Evolutionary conservation across 2,797 vertebrate species (phyloP), one percentile per base, ranked within the genome.

Genomic region (Glyptemys insculpta): DNA sequence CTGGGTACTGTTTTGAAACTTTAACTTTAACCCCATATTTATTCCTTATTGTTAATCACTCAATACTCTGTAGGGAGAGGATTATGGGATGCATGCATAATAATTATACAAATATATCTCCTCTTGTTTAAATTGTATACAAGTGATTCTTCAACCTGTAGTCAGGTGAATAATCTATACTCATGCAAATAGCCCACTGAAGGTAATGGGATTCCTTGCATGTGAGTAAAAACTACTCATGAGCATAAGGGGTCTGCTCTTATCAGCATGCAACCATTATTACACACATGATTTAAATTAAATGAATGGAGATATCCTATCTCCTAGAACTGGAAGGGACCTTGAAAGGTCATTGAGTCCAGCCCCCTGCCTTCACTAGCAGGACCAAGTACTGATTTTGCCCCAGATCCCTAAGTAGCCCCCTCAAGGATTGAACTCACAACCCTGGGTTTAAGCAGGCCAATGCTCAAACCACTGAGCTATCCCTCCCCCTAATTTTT

Each of bases 181-280:
- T 91, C 93, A 86, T 0, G 0, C 4, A 16, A 49, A 65, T 65
- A n/a, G 31, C 59, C 12, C 31, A 34, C 8, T 34, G 59, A 16
- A 62, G 31, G 15, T 16, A 34, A 59, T 62, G 15, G 44, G 57
- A 86, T 87, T 90, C 85, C 76, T 88, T 90, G 90, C 93, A 80
- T 74, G 95, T 49, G 57, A 87, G 56, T 37, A 47, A 25, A 37
- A 92, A 79, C 65, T 95, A 68, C 83, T 68, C 37, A 50, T 31
- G 57, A 87, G 65, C 91, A 92, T 83, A 47, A 90, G 49, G 81
- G 81, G 59, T 76, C 90, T 85, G 50, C 16, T 31, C 59, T 87
- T 96, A 62, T 95, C 88, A 90, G 95, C 95, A 97, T 90, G 79
- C 74, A 96, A 25, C 41, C 62, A 25, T 82, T 95, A 88, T 87